These are phyloP conservation scores for Varecia variegata DNA, from an alignment of 2,797 vertebrate genomes.

Conservation along the genomic window DNA sequence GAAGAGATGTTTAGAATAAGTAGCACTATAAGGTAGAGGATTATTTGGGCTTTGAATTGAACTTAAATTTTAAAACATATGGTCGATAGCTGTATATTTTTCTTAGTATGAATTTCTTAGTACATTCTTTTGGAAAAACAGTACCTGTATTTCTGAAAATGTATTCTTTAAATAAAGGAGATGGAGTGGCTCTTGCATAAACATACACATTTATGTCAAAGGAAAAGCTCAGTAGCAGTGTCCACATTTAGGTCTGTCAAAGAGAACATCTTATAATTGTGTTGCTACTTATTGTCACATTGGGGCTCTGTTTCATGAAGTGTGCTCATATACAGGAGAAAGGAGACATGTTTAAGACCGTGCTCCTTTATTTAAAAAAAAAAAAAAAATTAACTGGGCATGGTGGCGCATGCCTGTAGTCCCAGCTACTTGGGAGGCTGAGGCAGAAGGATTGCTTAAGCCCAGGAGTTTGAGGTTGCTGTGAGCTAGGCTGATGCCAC, in stretches of 20 bases:
- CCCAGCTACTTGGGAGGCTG: no score
- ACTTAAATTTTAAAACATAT: neutral
- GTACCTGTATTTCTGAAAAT: neutral
- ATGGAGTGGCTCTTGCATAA: no score
- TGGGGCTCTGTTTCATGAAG: fast-evolving
- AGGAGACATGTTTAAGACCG: neutral
- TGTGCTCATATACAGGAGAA: fast-evolving
- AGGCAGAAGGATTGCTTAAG: no score
- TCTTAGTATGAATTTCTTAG: neutral
- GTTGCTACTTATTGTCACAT: fast-evolving
- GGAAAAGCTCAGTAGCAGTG: fast-evolving
- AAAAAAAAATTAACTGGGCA: no score
- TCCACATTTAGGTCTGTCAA: fast-evolving
- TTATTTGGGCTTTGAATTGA: neutral
- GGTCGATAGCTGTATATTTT: fast-evolving
- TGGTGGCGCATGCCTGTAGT: no score
- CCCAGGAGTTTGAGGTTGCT: no score
- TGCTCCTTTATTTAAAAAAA: no score
- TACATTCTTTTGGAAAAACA: neutral
- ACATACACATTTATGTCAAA: fast-evolving
- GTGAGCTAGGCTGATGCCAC: no score
- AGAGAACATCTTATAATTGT: fast-evolving
- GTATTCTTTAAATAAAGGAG: neutral
- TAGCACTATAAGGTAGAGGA: neutral
- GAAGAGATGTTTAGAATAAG: neutral